Evolutionary conservation across 2,113 vertebrate species (phyloP), one percentile per base, ranked within the genome.

Genomic region (Neolamprologus ventralis): DNA sequence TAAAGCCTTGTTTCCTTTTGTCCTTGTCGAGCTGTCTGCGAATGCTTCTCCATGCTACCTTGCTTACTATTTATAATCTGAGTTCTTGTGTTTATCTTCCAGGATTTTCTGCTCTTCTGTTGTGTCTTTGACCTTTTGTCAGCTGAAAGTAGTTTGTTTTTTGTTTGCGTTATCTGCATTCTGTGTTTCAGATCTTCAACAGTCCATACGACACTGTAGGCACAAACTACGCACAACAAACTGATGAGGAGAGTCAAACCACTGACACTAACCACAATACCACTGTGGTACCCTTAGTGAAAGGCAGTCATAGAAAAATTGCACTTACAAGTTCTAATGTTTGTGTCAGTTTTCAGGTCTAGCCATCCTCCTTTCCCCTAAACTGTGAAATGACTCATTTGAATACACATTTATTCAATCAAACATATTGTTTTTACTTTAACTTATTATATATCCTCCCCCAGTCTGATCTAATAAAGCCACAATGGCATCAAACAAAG

Each of bases 91-190:
- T 75, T 75, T 47, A 28, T 75, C 71, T 1, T 47, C 14, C 40
- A 28, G 40, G 23, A 28, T 19, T 28, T 23, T 26, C 12, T 0
- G n/a, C 35, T 42, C 40, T 19, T 75, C 0, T 7, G 14, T 47
- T n/a, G 23, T 5, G 14, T 11, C 9, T 47, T 47, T 45, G 68
- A 75, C 40, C 40, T 73, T 73, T 73, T 0, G 0, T 75, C 23
- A 0, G 40, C 40, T 17, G 14, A 40, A 75, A 23, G 40, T 47
- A 7, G 9, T 26, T 47, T 26, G 21, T 3, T 17, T 73, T 73
- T 16, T 73, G 40, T 45, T 73, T 26, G 68, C 0, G 3, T 23
- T 9, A 6, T 42, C 65, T 16, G n/a, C n/a, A 42, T 71, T 26
- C 7, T 71, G n/a, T 40, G 10, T 42, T 71, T 71, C 35, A 42